Conservation (phyloP, 2,797 vertebrate genomes). For the Mormyrops boulengeri region DNA sequence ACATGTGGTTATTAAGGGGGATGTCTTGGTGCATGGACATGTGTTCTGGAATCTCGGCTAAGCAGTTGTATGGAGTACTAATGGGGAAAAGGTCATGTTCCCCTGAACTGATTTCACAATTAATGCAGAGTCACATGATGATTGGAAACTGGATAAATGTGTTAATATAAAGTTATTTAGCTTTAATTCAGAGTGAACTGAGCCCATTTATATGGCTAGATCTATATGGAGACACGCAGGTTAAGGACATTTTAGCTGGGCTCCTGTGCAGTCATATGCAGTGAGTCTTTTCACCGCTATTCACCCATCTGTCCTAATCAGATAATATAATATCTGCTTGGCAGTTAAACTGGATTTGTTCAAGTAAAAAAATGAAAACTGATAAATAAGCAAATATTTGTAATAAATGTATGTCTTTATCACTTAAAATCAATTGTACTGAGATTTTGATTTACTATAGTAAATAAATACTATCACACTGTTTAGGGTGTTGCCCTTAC, state of each 20-base stretch:
- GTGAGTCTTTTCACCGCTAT: not conserved
- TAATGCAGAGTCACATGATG: not conserved
- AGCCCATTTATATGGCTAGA: not conserved
- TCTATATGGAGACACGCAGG: not conserved
- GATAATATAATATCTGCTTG: not conserved
- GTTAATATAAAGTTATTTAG: not conserved
- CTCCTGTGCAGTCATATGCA: not conserved
- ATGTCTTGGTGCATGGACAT: not conserved
- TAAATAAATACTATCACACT: not conserved
- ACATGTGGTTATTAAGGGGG: not conserved
- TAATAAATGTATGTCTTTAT: not conserved
- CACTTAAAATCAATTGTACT: not conserved
- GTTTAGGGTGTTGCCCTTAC: not conserved
- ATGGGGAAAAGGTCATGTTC: not conserved
- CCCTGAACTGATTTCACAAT: not conserved
- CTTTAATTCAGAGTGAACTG: not conserved
- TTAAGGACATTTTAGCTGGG: not conserved
- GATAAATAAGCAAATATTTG: not conserved
- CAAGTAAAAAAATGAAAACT: not conserved
- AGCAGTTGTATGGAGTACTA: not conserved
- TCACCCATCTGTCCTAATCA: not conserved
- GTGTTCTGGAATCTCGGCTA: not conserved
- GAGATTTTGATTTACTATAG: not conserved
- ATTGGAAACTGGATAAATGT: not conserved
- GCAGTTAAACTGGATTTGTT: not conserved